phyloP scores from a whole-genome alignment of 1,140 invertebrate species.

The Camponotus pennsylvanicus region DNA sequence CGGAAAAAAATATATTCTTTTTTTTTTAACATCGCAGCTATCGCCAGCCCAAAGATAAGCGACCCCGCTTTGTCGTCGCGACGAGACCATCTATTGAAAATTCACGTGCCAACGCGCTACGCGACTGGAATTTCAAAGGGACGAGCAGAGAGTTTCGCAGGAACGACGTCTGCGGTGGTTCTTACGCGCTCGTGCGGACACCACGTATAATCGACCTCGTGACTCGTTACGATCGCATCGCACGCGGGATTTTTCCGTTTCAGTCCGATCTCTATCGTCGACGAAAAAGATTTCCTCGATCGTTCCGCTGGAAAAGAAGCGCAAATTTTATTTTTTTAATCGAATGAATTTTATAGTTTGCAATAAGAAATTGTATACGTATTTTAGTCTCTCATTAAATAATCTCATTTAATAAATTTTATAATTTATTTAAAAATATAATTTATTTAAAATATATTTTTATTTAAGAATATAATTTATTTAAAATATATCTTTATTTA shows the following conservation, averaged over 20 bases:
- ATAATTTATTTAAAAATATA: too few relatives aligned
- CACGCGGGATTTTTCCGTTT: not conserved
- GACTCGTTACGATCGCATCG: not conserved
- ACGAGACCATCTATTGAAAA: slow-evolving; percentile 64
- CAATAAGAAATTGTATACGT: too few relatives aligned
- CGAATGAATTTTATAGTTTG: too few relatives aligned
- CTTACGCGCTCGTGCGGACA: slow-evolving; percentile 58
- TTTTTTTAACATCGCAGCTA: not conserved
- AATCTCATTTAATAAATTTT: too few relatives aligned
- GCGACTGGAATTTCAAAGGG: slow-evolving; percentile 67
- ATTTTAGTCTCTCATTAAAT: too few relatives aligned
- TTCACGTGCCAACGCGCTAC: slow-evolving; percentile 72
- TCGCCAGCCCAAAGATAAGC: slow-evolving; percentile 22
- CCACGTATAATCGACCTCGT: slow-evolving; percentile 54
- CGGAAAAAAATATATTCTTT: too few relatives aligned
- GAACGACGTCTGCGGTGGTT: slow-evolving; percentile 65
- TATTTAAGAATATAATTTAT: too few relatives aligned
- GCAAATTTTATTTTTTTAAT: not conserved
- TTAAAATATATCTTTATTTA: not conserved
- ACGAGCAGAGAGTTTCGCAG: slow-evolving; percentile 48
- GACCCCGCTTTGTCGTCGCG: slow-evolving; percentile 1
- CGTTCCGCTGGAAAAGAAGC: not conserved
- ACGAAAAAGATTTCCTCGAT: not conserved
- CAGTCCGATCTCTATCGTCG: not conserved
- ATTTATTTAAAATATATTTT: too few relatives aligned